phyloP scores from a whole-genome alignment of 2,113 vertebrate genomes.

The Syngnathus typhle region DNA sequence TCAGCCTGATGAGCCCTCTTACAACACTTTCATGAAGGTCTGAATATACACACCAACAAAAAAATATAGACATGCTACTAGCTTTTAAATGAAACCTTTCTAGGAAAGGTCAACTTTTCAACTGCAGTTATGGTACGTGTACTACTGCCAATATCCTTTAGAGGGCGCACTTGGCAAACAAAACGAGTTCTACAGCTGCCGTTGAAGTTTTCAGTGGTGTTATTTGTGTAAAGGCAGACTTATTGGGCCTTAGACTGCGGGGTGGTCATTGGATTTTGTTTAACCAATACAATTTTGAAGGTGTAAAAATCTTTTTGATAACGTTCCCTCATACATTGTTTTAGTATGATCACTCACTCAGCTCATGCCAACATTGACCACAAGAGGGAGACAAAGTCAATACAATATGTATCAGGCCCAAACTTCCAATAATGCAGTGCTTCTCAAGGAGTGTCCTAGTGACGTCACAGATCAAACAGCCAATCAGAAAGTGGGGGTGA shows the following conservation, averaged over 20 bases:
- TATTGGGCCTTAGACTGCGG: too few species aligned
- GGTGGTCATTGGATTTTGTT: too few species aligned
- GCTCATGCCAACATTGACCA: constrained; percentile 2
- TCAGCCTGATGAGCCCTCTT: constrained; percentile 76
- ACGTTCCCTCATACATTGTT: too few species aligned
- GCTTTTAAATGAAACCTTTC: constrained; percentile 11
- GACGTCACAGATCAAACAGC: too few species aligned
- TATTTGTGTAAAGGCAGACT: neutral
- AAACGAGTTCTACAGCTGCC: too few species aligned
- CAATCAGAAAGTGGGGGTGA: too few species aligned
- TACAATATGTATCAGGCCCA: neutral
- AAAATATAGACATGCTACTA: too few species aligned
- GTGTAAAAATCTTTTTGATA: too few species aligned
- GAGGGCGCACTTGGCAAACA: neutral
- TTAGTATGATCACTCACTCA: neutral
- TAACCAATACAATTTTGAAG: too few species aligned
- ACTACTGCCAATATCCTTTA: neutral
- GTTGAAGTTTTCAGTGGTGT: neutral
- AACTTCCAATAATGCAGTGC: neutral
- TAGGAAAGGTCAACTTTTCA: neutral
- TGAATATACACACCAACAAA: neutral
- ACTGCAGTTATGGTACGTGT: neutral
- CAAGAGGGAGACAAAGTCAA: constrained; percentile 1
- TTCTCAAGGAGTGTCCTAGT: too few species aligned
- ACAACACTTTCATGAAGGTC: constrained; percentile 74